These are phyloP conservation scores for Leptinotarsa lineolata DNA, from an alignment of 1,140 invertebrate genomes.

Conservation along the genomic window DNA sequence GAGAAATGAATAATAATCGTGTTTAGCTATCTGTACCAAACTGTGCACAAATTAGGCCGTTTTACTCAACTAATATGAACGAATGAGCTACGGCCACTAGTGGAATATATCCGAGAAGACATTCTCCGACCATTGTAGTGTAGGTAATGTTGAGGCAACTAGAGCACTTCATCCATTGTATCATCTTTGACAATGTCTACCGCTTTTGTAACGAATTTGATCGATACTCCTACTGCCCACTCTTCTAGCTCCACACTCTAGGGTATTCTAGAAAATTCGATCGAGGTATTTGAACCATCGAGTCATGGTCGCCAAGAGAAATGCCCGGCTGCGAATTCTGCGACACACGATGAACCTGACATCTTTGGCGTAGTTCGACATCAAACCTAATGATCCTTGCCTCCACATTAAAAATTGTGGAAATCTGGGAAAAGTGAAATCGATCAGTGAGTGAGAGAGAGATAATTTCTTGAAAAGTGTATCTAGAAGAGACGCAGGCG, in stretches of 20 bases:
- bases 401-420: conserved; percentile 13
- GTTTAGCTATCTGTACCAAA: too few species aligned
- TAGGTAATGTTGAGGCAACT: too few species aligned
- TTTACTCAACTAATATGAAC: too few species aligned
- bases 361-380: not conserved
- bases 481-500: not conserved
- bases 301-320: not conserved
- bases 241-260: not conserved
- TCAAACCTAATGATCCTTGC: conserved; percentile 3
- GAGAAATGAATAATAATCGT: too few species aligned
- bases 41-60: too few species aligned
- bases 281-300: not conserved
- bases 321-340: not conserved
- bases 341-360: not conserved
- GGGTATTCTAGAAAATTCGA: conserved; percentile 25
- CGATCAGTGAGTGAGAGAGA: conserved; percentile 14
- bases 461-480: not conserved
- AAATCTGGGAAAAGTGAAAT: conserved; percentile 17
- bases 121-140: too few species aligned
- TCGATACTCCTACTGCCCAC: too few species aligned
- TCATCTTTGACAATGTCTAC: too few species aligned
- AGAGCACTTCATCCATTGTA: too few species aligned
- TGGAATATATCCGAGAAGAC: too few species aligned
- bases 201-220: too few species aligned
- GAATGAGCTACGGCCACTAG: too few species aligned